Conservation (phyloP, 2,113 vertebrate species). For the Glaucomys volans region DNA sequence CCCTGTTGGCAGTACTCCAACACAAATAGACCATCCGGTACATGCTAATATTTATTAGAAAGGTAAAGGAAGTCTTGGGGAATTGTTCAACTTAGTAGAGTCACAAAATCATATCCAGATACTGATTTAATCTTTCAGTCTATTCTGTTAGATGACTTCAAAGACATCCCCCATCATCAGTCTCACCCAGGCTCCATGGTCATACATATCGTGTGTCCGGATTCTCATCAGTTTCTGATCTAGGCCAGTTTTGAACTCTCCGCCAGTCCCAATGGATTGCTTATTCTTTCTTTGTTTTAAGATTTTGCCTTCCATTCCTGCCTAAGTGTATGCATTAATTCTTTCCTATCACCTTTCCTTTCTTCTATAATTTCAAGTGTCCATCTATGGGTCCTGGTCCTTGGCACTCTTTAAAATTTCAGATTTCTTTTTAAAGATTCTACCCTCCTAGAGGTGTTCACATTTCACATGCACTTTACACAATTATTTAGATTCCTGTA, state of each 20-base stretch:
- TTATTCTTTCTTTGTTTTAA: background rate
- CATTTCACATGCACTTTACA: constrained; percentile 37
- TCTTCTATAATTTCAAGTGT: constrained; percentile 24
- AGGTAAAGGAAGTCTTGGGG: constrained; percentile 59
- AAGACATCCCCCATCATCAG: constrained; percentile 38
- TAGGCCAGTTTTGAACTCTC: background rate
- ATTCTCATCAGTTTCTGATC: constrained; percentile 2
- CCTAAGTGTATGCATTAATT: background rate
- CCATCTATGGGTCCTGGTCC: background rate
- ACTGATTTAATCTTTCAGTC: constrained; percentile 61
- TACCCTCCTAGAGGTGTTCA: background rate
- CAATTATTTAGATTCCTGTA: constrained; percentile 35
- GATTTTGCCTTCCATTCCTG: background rate
- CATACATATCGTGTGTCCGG: background rate
- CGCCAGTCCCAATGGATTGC: background rate
- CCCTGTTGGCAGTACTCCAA: constrained; percentile 36
- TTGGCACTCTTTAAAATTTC: constrained; percentile 31
- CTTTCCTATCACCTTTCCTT: background rate
- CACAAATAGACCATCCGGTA: constrained; percentile 40
- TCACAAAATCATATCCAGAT: constrained; percentile 43
- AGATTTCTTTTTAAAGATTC: constrained; percentile 17
- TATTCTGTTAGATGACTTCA: background rate
- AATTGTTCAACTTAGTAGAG: background rate
- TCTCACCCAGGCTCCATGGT: background rate
- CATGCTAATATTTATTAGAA: constrained; percentile 63